phyloP scores from a whole-genome alignment of 2,888 invertebrate genomes.

The Dolichopus griseipennis region DNA sequence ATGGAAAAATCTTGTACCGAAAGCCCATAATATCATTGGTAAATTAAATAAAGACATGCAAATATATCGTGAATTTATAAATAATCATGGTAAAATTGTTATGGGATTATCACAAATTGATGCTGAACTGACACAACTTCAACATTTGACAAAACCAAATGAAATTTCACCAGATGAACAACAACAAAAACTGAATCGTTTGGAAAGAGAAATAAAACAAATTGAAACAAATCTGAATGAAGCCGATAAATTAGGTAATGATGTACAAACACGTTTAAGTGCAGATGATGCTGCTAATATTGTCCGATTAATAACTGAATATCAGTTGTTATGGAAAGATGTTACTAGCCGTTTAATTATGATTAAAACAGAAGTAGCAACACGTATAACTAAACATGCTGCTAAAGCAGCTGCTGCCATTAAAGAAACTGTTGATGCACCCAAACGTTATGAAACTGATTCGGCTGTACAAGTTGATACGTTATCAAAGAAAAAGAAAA shows the following conservation, averaged over 20 bases:
- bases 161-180: conserved; percentile 26
- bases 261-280: conserved; percentile 51
- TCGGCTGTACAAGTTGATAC: conserved; percentile 76
- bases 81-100: conserved; percentile 62
- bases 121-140: conserved; percentile 59
- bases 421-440: conserved; percentile 58
- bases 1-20: conserved; percentile 56
- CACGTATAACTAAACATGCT: conserved; percentile 30
- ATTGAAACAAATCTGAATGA: conserved; percentile 47
- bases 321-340: conserved; percentile 55
- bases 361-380: conserved; percentile 42
- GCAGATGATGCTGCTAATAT: conserved; percentile 49
- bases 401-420: conserved; percentile 38
- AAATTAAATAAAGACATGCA: conserved; percentile 51
- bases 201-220: conserved; percentile 51
- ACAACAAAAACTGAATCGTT: conserved; percentile 35
- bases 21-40: conserved; percentile 51
- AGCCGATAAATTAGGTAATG: conserved; percentile 53
- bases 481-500: conserved; percentile 42
- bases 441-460: conserved; percentile 67
- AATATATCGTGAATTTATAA: conserved; percentile 58
- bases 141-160: conserved; percentile 49
- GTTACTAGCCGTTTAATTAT: conserved; percentile 48
- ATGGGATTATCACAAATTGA: conserved; percentile 63
- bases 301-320: conserved; percentile 56